Conservation (phyloP, 2,888 invertebrate species). For the Tribolium freemani region DNA sequence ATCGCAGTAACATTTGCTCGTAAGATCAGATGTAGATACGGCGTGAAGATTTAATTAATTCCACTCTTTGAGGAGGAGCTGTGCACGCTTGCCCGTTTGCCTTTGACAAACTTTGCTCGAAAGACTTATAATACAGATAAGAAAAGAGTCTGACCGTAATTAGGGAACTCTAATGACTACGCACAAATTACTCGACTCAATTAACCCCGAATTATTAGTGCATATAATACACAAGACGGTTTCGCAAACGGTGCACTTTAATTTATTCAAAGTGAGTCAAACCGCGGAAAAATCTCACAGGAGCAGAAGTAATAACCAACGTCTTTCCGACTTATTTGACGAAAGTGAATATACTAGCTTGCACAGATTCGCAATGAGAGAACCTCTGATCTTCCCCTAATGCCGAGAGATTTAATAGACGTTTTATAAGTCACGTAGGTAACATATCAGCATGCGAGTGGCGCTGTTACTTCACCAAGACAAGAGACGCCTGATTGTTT, state of each 20-base stretch:
- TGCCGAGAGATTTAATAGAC: constrained; percentile 45
- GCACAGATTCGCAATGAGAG: constrained; percentile 42
- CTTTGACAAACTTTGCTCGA: constrained; percentile 44
- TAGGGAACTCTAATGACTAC: constrained; percentile 28
- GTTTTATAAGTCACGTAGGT: constrained; percentile 47
- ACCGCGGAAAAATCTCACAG: not conserved
- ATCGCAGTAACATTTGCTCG: constrained; percentile 39
- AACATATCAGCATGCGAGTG: constrained; percentile 45
- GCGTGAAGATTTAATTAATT: constrained; percentile 48
- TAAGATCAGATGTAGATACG: constrained; percentile 44
- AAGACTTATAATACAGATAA: constrained; percentile 41
- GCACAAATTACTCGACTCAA: constrained; percentile 24
- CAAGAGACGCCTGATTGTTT: constrained; percentile 37
- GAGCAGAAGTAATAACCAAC: constrained; percentile 30
- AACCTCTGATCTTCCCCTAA: constrained; percentile 40
- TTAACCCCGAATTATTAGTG: constrained; percentile 17
- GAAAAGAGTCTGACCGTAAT: constrained; percentile 43
- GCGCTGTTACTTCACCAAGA: constrained; percentile 38
- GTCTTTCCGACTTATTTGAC: constrained; percentile 27
- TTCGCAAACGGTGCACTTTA: not conserved
- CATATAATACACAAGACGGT: not conserved
- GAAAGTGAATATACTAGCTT: constrained; percentile 41
- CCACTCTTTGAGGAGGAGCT: constrained; percentile 41
- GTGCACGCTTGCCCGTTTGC: constrained; percentile 36
- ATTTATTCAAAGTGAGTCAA: not conserved